Percentiles rank a stretch among this genome's conserved stretches.
These are phyloP conservation scores for Alexandromys fortis DNA, from an alignment of 2,113 vertebrate genomes.

Conservation along the genomic window DNA sequence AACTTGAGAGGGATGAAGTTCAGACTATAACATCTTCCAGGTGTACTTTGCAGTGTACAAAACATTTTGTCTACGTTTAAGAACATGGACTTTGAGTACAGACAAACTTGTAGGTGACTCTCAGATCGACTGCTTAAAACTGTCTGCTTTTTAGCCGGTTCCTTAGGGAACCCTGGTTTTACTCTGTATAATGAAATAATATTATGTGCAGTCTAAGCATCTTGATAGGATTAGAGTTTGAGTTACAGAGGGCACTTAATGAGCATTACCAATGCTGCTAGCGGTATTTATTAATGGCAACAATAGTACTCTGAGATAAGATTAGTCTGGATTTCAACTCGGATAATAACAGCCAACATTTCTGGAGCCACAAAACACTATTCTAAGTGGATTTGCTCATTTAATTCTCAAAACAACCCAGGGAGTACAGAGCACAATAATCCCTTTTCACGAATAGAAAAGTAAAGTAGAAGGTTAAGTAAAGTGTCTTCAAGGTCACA, in stretches of 20 bases:
- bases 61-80: neutral
- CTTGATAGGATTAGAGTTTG: neutral
- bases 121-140: neutral
- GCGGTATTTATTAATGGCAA: slow-evolving; percentile 1
- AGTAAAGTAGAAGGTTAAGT: neutral
- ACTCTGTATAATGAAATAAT: neutral
- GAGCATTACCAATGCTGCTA: neutral
- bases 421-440: neutral
- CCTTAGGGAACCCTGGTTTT: neutral
- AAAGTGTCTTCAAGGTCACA: neutral
- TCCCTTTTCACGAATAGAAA: neutral
- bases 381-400: neutral
- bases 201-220: neutral
- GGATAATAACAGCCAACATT: neutral
- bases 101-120: neutral
- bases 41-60: neutral
- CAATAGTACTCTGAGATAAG: neutral
- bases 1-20: neutral
- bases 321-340: neutral
- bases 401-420: slow-evolving; percentile 42
- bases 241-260: neutral
- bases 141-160: neutral
- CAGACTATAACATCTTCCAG: neutral
- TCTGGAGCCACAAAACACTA: neutral
- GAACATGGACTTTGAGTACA: neutral